Evolutionary conservation across 2,888 invertebrate species (phyloP).

Genomic region (Linnaemya vulpina): DNA sequence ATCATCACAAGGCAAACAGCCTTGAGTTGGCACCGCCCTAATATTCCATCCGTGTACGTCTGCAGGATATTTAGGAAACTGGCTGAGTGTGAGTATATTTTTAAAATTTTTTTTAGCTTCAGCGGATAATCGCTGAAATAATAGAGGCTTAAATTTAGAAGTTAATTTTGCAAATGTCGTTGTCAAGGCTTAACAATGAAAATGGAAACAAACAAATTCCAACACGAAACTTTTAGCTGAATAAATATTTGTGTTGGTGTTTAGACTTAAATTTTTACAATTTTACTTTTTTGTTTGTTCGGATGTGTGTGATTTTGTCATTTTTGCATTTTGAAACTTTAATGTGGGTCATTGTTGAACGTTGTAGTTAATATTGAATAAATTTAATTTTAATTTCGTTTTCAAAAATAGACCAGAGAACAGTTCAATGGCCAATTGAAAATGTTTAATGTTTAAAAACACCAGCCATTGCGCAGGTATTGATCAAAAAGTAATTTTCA

Average conservation of each 20-base stretch:
- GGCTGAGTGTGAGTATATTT: conserved; percentile 57
- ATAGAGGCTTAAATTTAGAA: conserved; percentile 67
- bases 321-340: not conserved
- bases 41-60: conserved; percentile 34
- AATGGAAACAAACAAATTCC: conserved; percentile 42
- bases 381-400: not conserved
- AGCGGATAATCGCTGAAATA: conserved; percentile 67
- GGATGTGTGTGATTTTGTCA: not conserved
- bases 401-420: not conserved
- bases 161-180: conserved; percentile 69
- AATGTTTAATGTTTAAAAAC: not conserved
- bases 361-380: conserved; percentile 26
- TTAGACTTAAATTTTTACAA: not conserved
- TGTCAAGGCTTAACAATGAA: conserved; percentile 59
- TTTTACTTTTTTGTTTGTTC: conserved; percentile 19
- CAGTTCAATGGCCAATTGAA: not conserved
- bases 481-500: not conserved
- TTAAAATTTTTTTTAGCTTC: conserved; percentile 66
- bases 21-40: conserved; percentile 62
- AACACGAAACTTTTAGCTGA: conserved; percentile 24
- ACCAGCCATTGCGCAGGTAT: not conserved
- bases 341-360: conserved; percentile 31
- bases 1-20: no score
- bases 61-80: conserved; percentile 55
- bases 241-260: conserved; percentile 32